Conservation (phyloP, 2,888 invertebrate species). For the Cremastinae sp. region DNA sequence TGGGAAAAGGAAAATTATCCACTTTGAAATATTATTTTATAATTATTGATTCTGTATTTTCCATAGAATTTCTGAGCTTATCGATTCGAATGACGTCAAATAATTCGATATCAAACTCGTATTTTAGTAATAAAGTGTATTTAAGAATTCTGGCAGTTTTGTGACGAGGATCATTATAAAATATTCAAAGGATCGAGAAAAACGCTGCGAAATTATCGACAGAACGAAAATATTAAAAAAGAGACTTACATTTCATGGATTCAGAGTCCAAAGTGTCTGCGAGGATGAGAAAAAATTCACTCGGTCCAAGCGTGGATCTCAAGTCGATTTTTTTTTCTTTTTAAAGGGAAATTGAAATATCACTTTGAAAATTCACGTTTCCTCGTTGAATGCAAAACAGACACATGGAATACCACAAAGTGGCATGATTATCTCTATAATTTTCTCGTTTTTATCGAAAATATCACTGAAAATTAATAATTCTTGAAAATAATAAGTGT, state of each 20-base stretch:
- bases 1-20: too few relatives aligned
- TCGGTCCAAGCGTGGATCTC: conserved; percentile 14
- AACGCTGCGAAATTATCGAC: not conserved
- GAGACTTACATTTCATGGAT: conserved; percentile 82
- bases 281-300: conserved; percentile 27
- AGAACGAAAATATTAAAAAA: conserved; percentile 20
- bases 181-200: not conserved
- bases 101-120: too few relatives aligned
- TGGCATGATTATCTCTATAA: conserved; percentile 4
- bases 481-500: not conserved
- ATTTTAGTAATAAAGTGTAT: too few relatives aligned
- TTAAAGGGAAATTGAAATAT: not conserved
- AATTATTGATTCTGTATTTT: too few relatives aligned
- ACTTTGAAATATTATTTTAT: too few relatives aligned
- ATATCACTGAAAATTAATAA: not conserved
- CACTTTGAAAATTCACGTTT: conserved; percentile 23
- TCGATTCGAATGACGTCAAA: too few relatives aligned
- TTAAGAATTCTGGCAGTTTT: too few relatives aligned
- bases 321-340: conserved; percentile 15
- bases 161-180: too few relatives aligned
- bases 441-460: not conserved
- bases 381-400: not conserved
- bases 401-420: not conserved
- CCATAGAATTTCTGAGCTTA: too few relatives aligned
- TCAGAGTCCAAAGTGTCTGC: conserved; percentile 73